These are phyloP conservation scores for Myoxocephalus aenaeus DNA, from an alignment of 2,797 vertebrate genomes.

Conservation along the genomic window DNA sequence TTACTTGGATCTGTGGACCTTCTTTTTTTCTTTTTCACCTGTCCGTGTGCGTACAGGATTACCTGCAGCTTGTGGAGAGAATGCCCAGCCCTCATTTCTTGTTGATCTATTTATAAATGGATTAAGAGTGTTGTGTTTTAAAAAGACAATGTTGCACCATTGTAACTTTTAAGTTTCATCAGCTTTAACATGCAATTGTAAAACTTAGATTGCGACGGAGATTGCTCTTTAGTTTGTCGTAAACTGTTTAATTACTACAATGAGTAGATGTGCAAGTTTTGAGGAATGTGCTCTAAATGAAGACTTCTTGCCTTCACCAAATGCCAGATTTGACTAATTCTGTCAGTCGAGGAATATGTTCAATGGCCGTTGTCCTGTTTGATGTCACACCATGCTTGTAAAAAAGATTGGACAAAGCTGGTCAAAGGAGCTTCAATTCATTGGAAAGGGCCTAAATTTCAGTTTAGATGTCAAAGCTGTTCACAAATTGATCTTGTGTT, in stretches of 20 bases:
- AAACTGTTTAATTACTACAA: constrained; percentile 61
- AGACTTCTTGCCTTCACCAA: constrained; percentile 42
- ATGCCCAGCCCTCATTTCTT: constrained; percentile 62
- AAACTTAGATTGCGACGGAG: constrained; percentile 57
- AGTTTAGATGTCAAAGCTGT: constrained; percentile 50
- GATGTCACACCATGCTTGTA: constrained; percentile 65
- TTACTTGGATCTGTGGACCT: constrained; percentile 65
- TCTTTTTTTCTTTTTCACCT: constrained; percentile 33
- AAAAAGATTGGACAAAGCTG: constrained; percentile 55
- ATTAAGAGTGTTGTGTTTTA: constrained; percentile 72
- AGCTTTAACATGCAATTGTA: constrained; percentile 69
- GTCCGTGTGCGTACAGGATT: constrained; percentile 67
- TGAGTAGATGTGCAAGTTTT: constrained; percentile 56
- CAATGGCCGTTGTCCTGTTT: constrained; percentile 58
- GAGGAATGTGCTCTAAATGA: constrained; percentile 34
- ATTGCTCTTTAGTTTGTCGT: constrained; percentile 68
- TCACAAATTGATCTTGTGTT: constrained; percentile 61
- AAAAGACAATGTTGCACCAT: constrained; percentile 70
- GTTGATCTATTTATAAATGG: constrained; percentile 77
- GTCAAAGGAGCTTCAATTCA: constrained; percentile 43
- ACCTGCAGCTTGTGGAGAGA: constrained; percentile 65
- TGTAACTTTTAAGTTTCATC: constrained; percentile 65
- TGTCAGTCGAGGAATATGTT: constrained; percentile 57
- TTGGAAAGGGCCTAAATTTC: constrained; percentile 57
- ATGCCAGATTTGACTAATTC: constrained; percentile 71